Conservation (phyloP, 2,113 vertebrate genomes). For the Cebidichthys violaceus region DNA sequence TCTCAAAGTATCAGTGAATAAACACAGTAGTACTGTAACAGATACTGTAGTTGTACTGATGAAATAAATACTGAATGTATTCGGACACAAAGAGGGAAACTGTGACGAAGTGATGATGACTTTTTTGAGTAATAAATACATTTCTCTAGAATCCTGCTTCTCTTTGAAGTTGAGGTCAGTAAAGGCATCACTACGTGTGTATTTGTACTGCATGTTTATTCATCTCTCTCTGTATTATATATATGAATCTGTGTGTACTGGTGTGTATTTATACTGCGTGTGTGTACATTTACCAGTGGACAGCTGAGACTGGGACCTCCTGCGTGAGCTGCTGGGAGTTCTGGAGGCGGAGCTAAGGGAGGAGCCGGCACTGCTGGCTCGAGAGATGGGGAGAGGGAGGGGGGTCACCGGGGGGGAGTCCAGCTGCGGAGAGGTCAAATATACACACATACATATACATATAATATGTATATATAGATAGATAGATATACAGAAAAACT, state of each 20-base stretch:
- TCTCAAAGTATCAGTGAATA: too few relatives aligned
- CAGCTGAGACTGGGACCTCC: constrained; percentile 83
- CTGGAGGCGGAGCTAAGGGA: constrained; percentile 80
- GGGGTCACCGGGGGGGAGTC: constrained; percentile 85
- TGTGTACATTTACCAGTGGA: constrained; percentile 70
- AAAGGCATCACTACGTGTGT: background rate
- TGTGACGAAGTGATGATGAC: too few relatives aligned
- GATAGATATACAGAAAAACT: too few relatives aligned
- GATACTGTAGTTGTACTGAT: background rate
- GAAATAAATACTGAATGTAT: too few relatives aligned
- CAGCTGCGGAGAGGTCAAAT: constrained; percentile 69
- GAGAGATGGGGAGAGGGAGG: constrained; percentile 80
- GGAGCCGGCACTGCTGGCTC: constrained; percentile 84
- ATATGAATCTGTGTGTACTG: background rate
- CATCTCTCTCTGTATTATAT: background rate
- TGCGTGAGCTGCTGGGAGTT: constrained; percentile 73
- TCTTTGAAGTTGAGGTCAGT: too few relatives aligned
- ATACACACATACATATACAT: too few relatives aligned
- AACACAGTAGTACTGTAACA: too few relatives aligned
- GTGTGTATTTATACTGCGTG: background rate
- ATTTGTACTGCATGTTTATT: background rate
- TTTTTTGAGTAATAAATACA: too few relatives aligned
- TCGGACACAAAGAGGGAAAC: too few relatives aligned
- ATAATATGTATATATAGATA: too few relatives aligned
- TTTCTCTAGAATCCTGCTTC: too few relatives aligned